Conservation (phyloP, 1,140 invertebrate genomes). For the Homarus americanus region DNA sequence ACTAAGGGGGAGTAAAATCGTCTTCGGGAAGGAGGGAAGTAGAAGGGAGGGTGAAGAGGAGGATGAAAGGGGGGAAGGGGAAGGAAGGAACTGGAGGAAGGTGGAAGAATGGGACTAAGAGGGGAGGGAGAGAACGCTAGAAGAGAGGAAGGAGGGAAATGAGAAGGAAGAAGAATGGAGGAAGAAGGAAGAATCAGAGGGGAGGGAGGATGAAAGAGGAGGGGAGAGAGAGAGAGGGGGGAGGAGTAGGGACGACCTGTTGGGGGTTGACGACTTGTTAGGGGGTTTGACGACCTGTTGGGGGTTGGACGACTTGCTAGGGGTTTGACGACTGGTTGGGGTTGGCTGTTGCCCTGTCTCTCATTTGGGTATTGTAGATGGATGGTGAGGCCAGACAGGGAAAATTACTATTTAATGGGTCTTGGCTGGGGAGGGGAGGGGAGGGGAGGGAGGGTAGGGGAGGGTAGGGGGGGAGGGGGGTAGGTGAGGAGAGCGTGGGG, state of each 20-base stretch:
- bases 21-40: no score
- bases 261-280: not conserved
- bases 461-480: constrained; percentile 20
- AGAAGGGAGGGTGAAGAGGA: not conserved
- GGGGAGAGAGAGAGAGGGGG: not conserved
- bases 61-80: not conserved
- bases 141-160: not conserved
- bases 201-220: not conserved
- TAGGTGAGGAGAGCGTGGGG: not conserved
- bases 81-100: not conserved
- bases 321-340: constrained; percentile 35
- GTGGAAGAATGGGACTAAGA: not conserved
- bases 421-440: not conserved
- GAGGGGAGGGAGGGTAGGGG: constrained; percentile 32
- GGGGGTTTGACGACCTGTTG: constrained; percentile 34
- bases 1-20: no score
- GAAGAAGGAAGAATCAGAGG: not conserved
- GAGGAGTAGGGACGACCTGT: not conserved
- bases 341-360: constrained; percentile 5
- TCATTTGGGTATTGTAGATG: constrained; percentile 56
- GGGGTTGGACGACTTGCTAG: constrained; percentile 24
- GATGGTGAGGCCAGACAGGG: constrained; percentile 27
- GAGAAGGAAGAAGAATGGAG: not conserved
- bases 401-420: constrained; percentile 63
- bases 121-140: not conserved